Base-by-base conservation (phyloP, 2,113 vertebrate genomes). In the Actenoides hombroni region DNA sequence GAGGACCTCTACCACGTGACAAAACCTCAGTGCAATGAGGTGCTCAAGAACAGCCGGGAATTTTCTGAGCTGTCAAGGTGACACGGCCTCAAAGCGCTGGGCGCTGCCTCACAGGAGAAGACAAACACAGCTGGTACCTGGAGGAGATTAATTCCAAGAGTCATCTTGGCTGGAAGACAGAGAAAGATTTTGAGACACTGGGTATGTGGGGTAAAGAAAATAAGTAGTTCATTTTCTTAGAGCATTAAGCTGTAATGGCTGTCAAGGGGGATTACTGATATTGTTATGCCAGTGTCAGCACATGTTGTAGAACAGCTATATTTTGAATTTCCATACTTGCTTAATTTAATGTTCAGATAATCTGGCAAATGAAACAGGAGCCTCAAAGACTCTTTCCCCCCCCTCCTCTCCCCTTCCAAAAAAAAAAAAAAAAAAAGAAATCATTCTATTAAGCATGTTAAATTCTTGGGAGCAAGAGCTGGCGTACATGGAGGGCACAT, bases 231-330 rank as follows among this genome's bases (percentile, higher is more conserved):
- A 70, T 95, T 97, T 96, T 93, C 92, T 89, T 76, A 2, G 35
- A 94, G 92, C 94, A 92, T 96, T 97, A 96, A 94, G 90, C 95
- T 86, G 92, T 94, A 97, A 97, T 96, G 83, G 95, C 94, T 97
- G 96, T 96, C 96, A 94, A 49, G 86, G 90, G 96, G 96, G 95
- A 96, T 96, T 96, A 96, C 94, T 35, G 13, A 94, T 84, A 96
- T 93, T 96, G 94, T 97, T 96, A 91, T 87, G 88, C 86, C 90
- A 89, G 92, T 95, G 92, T 95, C 96, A 96, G 96, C 95, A 96
- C 96, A 96, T 92, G 94, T 88, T 93, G 92, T 65, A 94, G 65
- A 97, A 81, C 92, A 94, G 95, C 95, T 94, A 64, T n/a, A 94
- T 69, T 96, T 82, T 96, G 94, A 96, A 97, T 96, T 96, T 96